Percentiles rank a stretch among this genome's conserved stretches.
Evolutionary conservation across 2,888 invertebrate genomes (phyloP).

Genomic region (Hirtodrosophila trivittata): DNA sequence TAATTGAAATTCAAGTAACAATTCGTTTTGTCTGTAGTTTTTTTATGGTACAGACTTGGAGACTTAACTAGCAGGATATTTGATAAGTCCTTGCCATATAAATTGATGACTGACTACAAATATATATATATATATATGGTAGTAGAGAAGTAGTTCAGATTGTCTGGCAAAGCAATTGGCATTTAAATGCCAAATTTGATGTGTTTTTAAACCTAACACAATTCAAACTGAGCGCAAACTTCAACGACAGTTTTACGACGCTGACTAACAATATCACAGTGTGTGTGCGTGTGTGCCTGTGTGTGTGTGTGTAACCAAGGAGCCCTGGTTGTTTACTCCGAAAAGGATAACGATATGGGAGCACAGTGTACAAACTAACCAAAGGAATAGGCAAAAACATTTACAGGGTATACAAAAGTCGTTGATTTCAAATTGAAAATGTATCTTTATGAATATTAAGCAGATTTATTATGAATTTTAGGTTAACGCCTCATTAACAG

Average conservation of each 20-base stretch:
- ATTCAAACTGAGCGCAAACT: slow-evolving; percentile 59
- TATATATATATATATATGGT: not conserved
- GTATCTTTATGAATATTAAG: too few species aligned
- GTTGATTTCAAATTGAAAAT: not conserved
- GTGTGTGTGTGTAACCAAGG: slow-evolving; percentile 9
- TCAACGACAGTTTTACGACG: slow-evolving; percentile 52
- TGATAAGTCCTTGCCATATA: slow-evolving; percentile 7
- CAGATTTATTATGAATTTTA: too few species aligned
- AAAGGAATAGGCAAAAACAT: not conserved
- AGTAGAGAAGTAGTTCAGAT: slow-evolving; percentile 20
- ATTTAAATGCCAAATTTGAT: slow-evolving; percentile 53
- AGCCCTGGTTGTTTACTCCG: slow-evolving; percentile 57
- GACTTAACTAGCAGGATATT: slow-evolving; percentile 1
- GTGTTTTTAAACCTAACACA: slow-evolving; percentile 58
- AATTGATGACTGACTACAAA: slow-evolving; percentile 30
- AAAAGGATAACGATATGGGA: slow-evolving; percentile 32
- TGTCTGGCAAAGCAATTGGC: slow-evolving; percentile 43
- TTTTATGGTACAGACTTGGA: too few species aligned
- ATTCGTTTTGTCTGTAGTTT: not conserved
- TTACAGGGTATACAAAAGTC: not conserved
- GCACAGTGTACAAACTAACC: slow-evolving; percentile 34
- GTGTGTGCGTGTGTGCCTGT: slow-evolving; percentile 8
- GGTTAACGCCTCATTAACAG: too few species aligned
- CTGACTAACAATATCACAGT: too few species aligned
- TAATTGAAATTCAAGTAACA: slow-evolving; percentile 8